Base-by-base conservation (phyloP, 2,797 vertebrate species). In the Thaleichthys pacificus region DNA sequence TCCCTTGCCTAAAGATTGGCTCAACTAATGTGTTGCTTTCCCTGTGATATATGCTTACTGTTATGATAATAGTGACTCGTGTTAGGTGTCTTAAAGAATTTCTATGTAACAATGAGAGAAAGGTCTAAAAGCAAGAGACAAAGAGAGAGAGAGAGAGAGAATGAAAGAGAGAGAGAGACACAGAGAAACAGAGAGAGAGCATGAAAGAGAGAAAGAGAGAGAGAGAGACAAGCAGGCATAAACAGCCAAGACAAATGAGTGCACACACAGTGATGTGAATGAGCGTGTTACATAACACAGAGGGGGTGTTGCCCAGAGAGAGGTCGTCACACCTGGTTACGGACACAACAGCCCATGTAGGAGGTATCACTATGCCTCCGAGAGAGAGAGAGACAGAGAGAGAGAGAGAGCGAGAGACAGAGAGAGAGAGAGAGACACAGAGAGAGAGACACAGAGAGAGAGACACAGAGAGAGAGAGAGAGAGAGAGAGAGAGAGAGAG, bases 1-100 rank as follows among this genome's bases (percentile, higher is more conserved):
- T 56, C 4, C 6, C 77, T 80, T 78, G 77, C 73, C 74, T 87
- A 66, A 80, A 74, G 79, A 75, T 38, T 76, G 82, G 84, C 65
- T 69, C 77, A 84, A 67, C 72, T 66, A 24, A 19, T 38, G 35
- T 22, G 63, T 66, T 22, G 35, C 8, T 47, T 66, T 66, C n/a
- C 19, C 38, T 21, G 35, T 64, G 26, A 35, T 35, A 35, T 64
- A 32, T 24, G 19, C 80, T 85, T 60, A 54, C 71, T 71, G 80
- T 82, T 69, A 26, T 75, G 75, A 79, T 19, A 5, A 83, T 77
- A 75, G 75, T 77, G 82, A 79, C 82, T 74, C 64, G 65, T 79
- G 81, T 84, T 75, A 72, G 66, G 77, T 78, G 81, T 84, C 56
- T 70, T 56, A 17, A 56, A 5, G 62, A 9, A 71, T 66, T 70